These are phyloP conservation scores for Myotis yumanensis DNA, from an alignment of 2,113 vertebrate genomes.

Conservation along the genomic window DNA sequence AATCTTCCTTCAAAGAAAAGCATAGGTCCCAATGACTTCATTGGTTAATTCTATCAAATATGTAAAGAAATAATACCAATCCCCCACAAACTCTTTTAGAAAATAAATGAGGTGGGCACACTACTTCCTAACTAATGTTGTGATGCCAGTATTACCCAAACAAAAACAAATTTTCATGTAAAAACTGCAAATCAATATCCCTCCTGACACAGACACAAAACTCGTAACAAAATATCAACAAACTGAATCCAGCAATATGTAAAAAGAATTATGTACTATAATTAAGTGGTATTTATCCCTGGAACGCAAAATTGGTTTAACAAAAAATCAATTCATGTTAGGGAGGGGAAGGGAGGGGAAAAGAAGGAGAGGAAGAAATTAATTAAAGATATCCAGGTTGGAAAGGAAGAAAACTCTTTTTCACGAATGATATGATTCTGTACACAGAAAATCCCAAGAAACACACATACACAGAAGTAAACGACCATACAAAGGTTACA, in stretches of 20 bases:
- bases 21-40: not conserved
- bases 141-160: not conserved
- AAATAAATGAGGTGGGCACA: not conserved
- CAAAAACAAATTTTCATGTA: not conserved
- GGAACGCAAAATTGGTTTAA: not conserved
- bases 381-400: not conserved
- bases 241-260: not conserved
- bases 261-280: not conserved
- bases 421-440: not conserved
- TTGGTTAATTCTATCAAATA: not conserved
- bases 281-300: not conserved
- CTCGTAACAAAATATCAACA: not conserved
- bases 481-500: not conserved
- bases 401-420: conserved; percentile 38
- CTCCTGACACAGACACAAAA: not conserved
- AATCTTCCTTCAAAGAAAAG: not conserved
- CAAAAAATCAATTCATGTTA: not conserved
- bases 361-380: too few species aligned
- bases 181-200: not conserved
- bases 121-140: not conserved
- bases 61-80: conserved; percentile 35
- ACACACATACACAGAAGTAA: not conserved
- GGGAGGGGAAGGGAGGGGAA: too few species aligned
- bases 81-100: not conserved
- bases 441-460: not conserved